These are phyloP conservation scores for Deroplatys truncata DNA, from an alignment of 2,888 invertebrate genomes.

Conservation along the genomic window DNA sequence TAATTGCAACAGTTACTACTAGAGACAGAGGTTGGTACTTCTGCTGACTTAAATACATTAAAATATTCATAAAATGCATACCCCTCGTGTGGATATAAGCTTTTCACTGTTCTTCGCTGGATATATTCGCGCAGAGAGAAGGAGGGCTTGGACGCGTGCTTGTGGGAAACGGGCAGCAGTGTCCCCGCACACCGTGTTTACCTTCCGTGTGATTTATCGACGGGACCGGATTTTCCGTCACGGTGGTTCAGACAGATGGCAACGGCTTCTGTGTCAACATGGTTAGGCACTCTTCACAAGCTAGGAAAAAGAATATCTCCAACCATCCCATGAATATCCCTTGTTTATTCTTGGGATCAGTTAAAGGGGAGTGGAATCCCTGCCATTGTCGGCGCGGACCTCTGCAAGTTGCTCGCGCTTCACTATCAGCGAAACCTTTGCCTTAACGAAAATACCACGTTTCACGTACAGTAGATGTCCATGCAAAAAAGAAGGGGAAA, in stretches of 20 bases:
- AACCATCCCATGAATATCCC: not conserved
- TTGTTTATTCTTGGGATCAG: constrained; percentile 22
- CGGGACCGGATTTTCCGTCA: constrained; percentile 26
- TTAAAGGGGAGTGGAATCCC: not conserved
- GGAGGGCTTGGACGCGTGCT: not conserved
- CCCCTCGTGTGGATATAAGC: too few species aligned
- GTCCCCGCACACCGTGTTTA: constrained; percentile 21
- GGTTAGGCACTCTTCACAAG: not conserved
- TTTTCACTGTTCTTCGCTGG: too few species aligned
- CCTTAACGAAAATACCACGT: too few species aligned
- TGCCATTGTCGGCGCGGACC: not conserved
- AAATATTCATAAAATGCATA: too few species aligned
- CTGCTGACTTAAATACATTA: too few species aligned
- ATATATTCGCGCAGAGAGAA: too few species aligned
- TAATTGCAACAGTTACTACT: too few species aligned
- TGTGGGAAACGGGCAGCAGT: not conserved
- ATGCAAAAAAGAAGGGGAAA: too few species aligned
- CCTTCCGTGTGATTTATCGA: constrained; percentile 32
- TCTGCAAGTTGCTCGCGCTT: not conserved
- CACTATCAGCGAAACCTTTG: not conserved
- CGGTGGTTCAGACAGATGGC: constrained; percentile 23
- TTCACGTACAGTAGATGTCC: too few species aligned
- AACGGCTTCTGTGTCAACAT: constrained; percentile 23
- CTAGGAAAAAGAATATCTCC: not conserved
- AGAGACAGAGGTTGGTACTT: too few species aligned